phyloP scores from a whole-genome alignment of 2,113 vertebrate genomes.

The Coptodon bakossiorum region DNA sequence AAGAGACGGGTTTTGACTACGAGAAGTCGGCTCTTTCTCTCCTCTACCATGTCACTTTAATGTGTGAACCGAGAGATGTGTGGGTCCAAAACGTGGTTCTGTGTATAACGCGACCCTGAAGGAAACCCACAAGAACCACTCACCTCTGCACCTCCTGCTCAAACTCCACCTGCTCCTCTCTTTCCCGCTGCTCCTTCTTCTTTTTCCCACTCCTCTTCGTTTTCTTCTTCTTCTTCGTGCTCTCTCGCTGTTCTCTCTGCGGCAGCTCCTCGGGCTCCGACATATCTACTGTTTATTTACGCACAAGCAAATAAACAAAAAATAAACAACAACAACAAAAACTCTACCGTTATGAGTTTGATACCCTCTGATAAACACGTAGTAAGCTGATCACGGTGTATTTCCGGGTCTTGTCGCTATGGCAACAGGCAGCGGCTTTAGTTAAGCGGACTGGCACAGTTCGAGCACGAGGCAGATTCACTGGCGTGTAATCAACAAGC shows the following conservation, averaged over 20 bases:
- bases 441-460: background rate
- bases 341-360: background rate
- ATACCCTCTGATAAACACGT: background rate
- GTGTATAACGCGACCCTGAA: background rate
- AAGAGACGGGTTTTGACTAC: background rate
- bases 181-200: background rate
- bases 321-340: background rate
- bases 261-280: slow-evolving; percentile 12
- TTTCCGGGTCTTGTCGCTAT: slow-evolving; percentile 59
- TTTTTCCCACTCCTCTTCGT: background rate
- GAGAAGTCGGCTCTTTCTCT: background rate
- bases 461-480: background rate
- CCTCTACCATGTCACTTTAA: background rate
- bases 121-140: background rate
- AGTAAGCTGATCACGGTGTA: slow-evolving; percentile 26
- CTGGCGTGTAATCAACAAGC: background rate
- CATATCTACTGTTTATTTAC: slow-evolving; percentile 8
- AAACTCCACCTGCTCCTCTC: background rate
- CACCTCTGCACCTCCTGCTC: slow-evolving; percentile 22
- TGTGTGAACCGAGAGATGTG: background rate
- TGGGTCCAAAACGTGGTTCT: background rate
- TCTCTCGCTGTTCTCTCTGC: background rate
- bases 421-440: slow-evolving; percentile 18
- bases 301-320: background rate
- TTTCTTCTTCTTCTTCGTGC: slow-evolving; percentile 19